phyloP scores from a whole-genome alignment of 2,797 vertebrate species.

The Coregonus ussuriensis region DNA sequence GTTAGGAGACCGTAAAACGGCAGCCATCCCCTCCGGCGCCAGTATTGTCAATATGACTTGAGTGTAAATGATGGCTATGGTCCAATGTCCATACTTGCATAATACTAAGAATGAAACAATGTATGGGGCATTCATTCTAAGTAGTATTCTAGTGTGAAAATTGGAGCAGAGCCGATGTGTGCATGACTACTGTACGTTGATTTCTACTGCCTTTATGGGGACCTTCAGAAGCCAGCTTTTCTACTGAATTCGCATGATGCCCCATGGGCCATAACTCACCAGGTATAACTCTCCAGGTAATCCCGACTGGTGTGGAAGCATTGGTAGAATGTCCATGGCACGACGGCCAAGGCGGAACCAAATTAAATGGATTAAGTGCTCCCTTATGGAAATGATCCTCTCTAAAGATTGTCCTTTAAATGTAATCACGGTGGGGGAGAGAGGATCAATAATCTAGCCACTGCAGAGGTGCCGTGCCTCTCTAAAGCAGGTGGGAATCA shows the following conservation, averaged over 20 bases:
- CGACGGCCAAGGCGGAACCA: constrained; percentile 8
- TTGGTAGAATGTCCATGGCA: constrained; percentile 29
- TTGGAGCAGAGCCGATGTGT: too few relatives aligned
- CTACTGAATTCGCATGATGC: background rate
- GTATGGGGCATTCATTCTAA: too few relatives aligned
- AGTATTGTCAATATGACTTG: too few relatives aligned
- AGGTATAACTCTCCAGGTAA: background rate
- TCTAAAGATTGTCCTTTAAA: constrained; percentile 23
- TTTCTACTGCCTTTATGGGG: background rate
- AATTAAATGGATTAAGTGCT: constrained; percentile 22
- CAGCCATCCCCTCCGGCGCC: too few relatives aligned
- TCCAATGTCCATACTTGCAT: too few relatives aligned
- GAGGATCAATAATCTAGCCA: constrained; percentile 31
- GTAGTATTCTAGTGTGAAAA: too few relatives aligned
- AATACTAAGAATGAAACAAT: too few relatives aligned
- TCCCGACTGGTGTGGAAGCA: background rate
- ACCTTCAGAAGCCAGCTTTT: background rate
- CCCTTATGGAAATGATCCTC: constrained; percentile 19
- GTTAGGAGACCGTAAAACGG: too few relatives aligned
- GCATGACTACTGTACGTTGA: too few relatives aligned
- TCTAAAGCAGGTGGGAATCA: background rate
- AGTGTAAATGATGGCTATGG: too few relatives aligned
- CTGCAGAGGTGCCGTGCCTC: background rate
- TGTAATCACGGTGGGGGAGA: constrained; percentile 21
- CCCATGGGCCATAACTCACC: background rate